Evolutionary conservation across 2,797 vertebrate species (phyloP).

Genomic region (Phoxinus dragarum): DNA sequence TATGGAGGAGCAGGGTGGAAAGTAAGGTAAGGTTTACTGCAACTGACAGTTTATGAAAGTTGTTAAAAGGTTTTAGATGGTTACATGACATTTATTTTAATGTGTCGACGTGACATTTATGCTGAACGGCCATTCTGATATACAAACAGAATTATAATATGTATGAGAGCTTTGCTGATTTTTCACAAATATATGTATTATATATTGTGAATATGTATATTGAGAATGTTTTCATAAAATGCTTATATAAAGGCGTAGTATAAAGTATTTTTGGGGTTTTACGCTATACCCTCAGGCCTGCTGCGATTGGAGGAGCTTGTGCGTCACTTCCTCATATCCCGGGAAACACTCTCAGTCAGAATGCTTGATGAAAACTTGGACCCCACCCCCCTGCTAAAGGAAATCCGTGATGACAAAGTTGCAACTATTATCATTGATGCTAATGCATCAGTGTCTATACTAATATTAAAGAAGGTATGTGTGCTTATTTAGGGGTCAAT

Average conservation of each 20-base stretch:
- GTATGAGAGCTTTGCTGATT: not conserved
- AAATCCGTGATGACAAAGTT: constrained; percentile 93
- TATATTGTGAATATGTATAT: not conserved
- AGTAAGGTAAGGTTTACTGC: constrained; percentile 15
- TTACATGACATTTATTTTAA: constrained; percentile 8
- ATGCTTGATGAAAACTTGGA: constrained; percentile 90
- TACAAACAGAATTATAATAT: not conserved
- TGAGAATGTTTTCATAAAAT: not conserved
- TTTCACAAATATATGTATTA: not conserved
- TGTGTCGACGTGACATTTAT: not conserved
- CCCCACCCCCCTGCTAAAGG: constrained; percentile 90
- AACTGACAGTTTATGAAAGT: constrained; percentile 36
- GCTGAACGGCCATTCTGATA: not conserved
- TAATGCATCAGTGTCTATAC: constrained; percentile 85
- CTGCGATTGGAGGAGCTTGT: constrained; percentile 90
- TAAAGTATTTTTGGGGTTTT: not conserved
- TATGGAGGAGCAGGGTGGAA: constrained; percentile 20
- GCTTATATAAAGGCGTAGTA: not conserved
- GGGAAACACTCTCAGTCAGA: constrained; percentile 89
- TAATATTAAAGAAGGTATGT: constrained; percentile 81
- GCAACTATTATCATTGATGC: constrained; percentile 93
- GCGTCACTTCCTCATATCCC: constrained; percentile 91
- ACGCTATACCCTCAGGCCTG: constrained; percentile 77
- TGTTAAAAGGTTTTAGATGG: constrained; percentile 28
- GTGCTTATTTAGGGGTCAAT: not conserved